Conservation (phyloP, 2,888 invertebrate genomes). For the Calameuta pallipes region DNA sequence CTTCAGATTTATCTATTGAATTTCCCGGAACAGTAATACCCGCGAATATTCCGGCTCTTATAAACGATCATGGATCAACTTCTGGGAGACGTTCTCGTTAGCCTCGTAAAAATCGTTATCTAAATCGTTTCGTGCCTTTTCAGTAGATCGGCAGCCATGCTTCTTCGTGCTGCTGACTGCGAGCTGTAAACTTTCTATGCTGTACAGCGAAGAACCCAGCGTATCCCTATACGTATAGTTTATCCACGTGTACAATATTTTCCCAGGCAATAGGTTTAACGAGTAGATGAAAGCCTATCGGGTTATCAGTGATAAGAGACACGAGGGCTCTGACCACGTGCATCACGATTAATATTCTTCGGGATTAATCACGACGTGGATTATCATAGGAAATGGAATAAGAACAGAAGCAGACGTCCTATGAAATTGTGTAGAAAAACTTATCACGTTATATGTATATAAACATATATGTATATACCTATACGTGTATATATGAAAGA, state of each 20-base stretch:
- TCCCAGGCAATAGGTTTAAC: background rate
- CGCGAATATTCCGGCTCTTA: background rate
- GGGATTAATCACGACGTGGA: background rate
- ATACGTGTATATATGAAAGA: background rate
- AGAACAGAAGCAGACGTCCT: background rate
- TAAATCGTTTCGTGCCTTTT: constrained; percentile 29
- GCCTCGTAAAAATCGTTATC: constrained; percentile 41
- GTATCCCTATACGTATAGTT: background rate
- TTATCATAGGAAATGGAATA: background rate
- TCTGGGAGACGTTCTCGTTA: background rate
- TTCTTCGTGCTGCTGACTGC: background rate
- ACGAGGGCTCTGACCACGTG: background rate
- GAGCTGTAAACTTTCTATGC: background rate
- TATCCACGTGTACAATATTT: background rate
- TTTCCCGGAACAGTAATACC: background rate
- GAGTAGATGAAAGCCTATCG: background rate
- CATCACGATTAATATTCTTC: background rate
- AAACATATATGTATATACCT: no score
- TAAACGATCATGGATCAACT: background rate
- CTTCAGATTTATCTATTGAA: background rate
- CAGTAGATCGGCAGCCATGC: background rate
- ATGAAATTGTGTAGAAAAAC: background rate
- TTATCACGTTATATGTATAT: background rate
- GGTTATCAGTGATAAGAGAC: background rate
- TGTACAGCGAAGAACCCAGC: background rate